Evolutionary conservation across 2,888 invertebrate species (phyloP).

Genomic region (Capitulum mitella): DNA sequence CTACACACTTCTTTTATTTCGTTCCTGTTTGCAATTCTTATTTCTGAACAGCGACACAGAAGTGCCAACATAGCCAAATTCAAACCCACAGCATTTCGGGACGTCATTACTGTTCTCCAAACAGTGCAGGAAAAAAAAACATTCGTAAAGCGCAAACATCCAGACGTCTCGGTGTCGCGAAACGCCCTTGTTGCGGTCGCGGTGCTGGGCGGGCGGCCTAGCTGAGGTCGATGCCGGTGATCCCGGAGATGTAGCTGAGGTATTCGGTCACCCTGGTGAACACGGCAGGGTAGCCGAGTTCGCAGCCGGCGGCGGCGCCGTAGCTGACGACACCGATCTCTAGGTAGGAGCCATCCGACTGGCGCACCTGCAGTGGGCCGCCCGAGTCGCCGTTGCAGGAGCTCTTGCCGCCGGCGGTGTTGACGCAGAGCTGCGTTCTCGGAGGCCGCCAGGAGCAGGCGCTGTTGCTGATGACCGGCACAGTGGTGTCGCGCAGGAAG

Average conservation of each 20-base stretch:
- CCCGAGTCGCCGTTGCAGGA: slow-evolving; percentile 11
- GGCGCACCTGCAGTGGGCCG: not conserved
- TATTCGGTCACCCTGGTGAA: slow-evolving; percentile 17
- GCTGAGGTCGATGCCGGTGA: not conserved
- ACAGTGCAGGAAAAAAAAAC: no score
- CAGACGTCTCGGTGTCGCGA: no score
- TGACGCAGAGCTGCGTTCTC: not conserved
- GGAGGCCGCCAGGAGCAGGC: not conserved
- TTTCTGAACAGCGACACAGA: no score
- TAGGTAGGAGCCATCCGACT: not conserved
- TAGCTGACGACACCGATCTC: slow-evolving; percentile 2
- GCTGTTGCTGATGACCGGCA: not conserved
- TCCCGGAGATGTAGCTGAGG: not conserved
- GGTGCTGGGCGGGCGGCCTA: not conserved
- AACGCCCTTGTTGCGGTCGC: no score
- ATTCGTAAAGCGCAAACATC: no score
- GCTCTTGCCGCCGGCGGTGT: slow-evolving; percentile 11
- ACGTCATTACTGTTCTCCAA: no score
- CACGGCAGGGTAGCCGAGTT: not conserved
- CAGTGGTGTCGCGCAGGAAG: not conserved
- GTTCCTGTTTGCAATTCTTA: no score
- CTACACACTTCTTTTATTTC: no score
- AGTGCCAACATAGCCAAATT: no score
- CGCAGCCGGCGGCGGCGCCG: slow-evolving; percentile 12
- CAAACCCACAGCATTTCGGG: no score